Base-by-base conservation (phyloP, 2,888 invertebrate species). In the Dicranocentrus wangi region DNA sequence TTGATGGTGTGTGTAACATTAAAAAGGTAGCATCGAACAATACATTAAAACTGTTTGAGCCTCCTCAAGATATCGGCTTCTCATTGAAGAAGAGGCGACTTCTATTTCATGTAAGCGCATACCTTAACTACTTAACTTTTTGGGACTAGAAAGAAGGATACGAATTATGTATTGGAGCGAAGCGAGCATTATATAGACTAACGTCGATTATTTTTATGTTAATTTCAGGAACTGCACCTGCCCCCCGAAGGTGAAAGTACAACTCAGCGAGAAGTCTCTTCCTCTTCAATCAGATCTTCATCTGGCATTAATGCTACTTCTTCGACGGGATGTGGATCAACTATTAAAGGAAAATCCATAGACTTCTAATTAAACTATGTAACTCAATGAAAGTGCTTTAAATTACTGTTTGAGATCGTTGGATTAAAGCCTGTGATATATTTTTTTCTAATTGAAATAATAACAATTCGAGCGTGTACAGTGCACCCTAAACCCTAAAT, bases 211-310 rank as follows among this genome's bases (percentile, higher is more conserved):
- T 32, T 72, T 60, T 78, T 70, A 51, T 71, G 32, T 73, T 55
- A 13, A 43, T 25, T 39, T 42, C 61, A 86, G 84, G 85, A 85
- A 53, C 68, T 85, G 19, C 81, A 85, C 61, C 71, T 85, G 17
- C 84, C 84, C 17, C 85, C 85, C 0, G 85, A 85, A 78, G 84
- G 84, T 19, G 85, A 85, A 69, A 83, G 71, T 13, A 85, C 84
- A 39, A 77, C 83, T 1, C 84, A 84, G 28, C 42, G 84, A 65
- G 85, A 85, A 79, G 66, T 70, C 2, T 66, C 61, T 8, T 53
- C 72, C 5, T 25, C 32, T 7, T 65, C 61, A 19, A 42, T 32
- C 47, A 15, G 39, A 1, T 43, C 65, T 0, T 10, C 72, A n/a
- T 19, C 32, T 15, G 15, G 51, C 10, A 39, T 55, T 25, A 69